Evolutionary conservation across 2,888 invertebrate species (phyloP).

Genomic region (Pilophorus perplexus): DNA sequence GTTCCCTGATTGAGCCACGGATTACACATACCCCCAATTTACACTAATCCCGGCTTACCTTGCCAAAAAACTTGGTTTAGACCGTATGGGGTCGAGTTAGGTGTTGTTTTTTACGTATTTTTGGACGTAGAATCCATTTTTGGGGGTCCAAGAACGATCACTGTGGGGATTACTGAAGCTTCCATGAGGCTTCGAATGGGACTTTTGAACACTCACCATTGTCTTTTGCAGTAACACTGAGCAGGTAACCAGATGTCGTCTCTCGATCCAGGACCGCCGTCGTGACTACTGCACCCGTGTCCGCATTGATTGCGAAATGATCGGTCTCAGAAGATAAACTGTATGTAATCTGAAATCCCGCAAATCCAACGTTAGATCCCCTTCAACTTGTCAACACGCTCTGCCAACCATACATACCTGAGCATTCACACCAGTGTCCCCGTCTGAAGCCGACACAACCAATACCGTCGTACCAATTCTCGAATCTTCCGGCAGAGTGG

Average conservation of each 20-base stretch:
- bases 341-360: constrained; percentile 66
- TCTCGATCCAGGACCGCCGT: constrained; percentile 84
- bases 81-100: too few relatives aligned
- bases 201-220: constrained; percentile 63
- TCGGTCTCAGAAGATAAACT: constrained; percentile 61
- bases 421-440: constrained; percentile 93
- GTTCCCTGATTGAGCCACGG: too few relatives aligned
- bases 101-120: too few relatives aligned
- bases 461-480: constrained; percentile 87
- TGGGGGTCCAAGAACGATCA: too few relatives aligned
- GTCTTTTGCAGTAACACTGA: constrained; percentile 90
- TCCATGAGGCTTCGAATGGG: too few relatives aligned
- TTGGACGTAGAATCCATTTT: too few relatives aligned
- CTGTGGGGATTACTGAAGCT: too few relatives aligned
- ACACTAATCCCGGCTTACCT: too few relatives aligned
- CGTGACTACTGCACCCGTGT: constrained; percentile 90
- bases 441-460: constrained; percentile 87
- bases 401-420: constrained; percentile 51
- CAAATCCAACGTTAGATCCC: not conserved
- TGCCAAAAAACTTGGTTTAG: too few relatives aligned
- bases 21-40: too few relatives aligned
- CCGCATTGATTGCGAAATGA: constrained; percentile 82
- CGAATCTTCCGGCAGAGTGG: constrained; percentile 82
- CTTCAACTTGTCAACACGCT: too few relatives aligned
- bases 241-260: constrained; percentile 68